Base-by-base conservation (phyloP, 30 jellyfish, hydroid and myxozoan species). In the Aurelia sp. region DNA sequence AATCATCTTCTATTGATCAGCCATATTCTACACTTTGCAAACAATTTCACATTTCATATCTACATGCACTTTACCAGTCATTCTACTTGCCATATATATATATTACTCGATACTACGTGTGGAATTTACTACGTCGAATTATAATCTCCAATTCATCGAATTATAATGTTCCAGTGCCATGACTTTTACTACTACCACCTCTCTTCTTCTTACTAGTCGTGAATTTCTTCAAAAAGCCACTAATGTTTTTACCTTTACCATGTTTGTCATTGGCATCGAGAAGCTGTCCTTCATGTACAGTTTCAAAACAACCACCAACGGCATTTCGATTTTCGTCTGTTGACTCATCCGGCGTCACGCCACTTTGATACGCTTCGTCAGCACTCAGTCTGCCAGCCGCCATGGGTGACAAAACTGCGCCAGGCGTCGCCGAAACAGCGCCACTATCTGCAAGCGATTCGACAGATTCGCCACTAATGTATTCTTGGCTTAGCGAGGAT, bases 171-270 rank as follows among this genome's bases (percentile, higher is more conserved):
- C 89, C 86, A 59, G 92, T 72, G 40, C 89, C 72, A 37, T 69
- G 59, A n/a, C 37, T 70, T 67, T 74, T 73, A 48, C 71, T 37
- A 12, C 37, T 70, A 59, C 77, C 19, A 33, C 35, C 59, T 77
- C 86, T 89, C 84, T 89, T 89, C 33, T 89, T 71, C 66, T 89
- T 89, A 67, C 82, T 82, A 15, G 97, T 71, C 2, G 93, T 73
- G 71, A 89, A 89, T 72, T 89, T 89, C 90, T 74, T 89, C 23
- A 89, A 69, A 76, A 89, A 89, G 31, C 97, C 97, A 55, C 95
- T 70, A 18, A 89, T 37, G 67, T 89, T 44, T 52, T 82, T 81
- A 40, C 94, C 77, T 74, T 89, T 89, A n/a, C 84, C 89, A 47
- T 74, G 88, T 33, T 84, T 62, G 48, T 89, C 89, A 16, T 76